phyloP scores from a whole-genome alignment of 1,140 invertebrate genomes.

The Halesus radiatus region DNA sequence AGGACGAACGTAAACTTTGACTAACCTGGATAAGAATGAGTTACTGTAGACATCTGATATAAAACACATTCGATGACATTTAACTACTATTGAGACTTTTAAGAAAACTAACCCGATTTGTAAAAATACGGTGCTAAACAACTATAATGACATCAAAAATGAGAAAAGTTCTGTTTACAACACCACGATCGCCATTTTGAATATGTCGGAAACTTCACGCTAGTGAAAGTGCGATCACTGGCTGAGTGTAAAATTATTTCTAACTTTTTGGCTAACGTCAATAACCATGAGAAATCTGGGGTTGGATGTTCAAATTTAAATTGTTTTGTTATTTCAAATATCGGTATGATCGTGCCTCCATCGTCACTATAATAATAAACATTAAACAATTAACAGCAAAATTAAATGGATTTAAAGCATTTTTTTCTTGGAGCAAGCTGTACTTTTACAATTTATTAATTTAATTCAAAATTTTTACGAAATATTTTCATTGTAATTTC shows the following conservation, averaged over 20 bases:
- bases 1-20: slow-evolving; percentile 58
- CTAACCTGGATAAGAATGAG: slow-evolving; percentile 69
- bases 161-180: slow-evolving; percentile 62
- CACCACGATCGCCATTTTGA: slow-evolving; percentile 70
- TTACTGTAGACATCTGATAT: slow-evolving; percentile 70
- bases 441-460: too few species aligned
- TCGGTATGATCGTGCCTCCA: too few species aligned
- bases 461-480: too few species aligned
- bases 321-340: too few species aligned
- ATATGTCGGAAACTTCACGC: slow-evolving; percentile 54
- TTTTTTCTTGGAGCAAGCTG: too few species aligned
- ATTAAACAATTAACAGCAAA: too few species aligned
- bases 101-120: slow-evolving; percentile 7
- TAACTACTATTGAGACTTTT: slow-evolving; percentile 23
- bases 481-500: too few species aligned
- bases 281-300: neutral
- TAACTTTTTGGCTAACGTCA: slow-evolving; percentile 10
- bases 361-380: too few species aligned
- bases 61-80: slow-evolving; percentile 49
- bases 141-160: slow-evolving; percentile 44
- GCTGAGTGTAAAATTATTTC: slow-evolving; percentile 20
- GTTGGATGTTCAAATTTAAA: neutral
- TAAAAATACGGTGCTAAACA: slow-evolving; percentile 35
- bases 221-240: slow-evolving; percentile 47
- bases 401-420: too few species aligned